Evolutionary conservation across 1,140 invertebrate species (phyloP).

Genomic region (Drosophila pandora): DNA sequence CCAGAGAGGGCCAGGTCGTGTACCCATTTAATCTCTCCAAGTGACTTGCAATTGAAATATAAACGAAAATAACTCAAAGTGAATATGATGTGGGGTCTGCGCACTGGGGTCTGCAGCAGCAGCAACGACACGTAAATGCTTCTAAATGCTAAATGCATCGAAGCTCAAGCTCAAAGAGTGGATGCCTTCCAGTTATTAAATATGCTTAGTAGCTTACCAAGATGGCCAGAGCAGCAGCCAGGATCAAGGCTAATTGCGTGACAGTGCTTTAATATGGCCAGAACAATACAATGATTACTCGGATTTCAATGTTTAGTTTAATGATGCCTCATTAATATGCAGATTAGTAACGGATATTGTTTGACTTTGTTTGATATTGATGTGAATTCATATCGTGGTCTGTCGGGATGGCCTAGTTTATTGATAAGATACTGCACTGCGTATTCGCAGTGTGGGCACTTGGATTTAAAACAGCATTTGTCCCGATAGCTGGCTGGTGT

Average conservation of each 20-base stretch:
- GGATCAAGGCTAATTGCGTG: constrained; percentile 18
- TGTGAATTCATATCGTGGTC: background rate
- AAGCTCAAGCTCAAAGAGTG: constrained; percentile 17
- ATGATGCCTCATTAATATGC: constrained; percentile 23
- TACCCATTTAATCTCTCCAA: constrained; percentile 76
- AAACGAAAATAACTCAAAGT: constrained; percentile 78
- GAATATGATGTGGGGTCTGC: constrained; percentile 65
- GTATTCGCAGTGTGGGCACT: constrained; percentile 22
- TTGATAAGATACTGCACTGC: background rate
- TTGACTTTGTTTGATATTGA: constrained; percentile 12
- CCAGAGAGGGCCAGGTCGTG: constrained; percentile 1
- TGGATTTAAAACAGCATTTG: constrained; percentile 14
- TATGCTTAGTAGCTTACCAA: constrained; percentile 22
- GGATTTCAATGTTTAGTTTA: constrained; percentile 24
- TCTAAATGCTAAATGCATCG: constrained; percentile 40
- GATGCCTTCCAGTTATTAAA: constrained; percentile 26
- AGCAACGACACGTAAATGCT: constrained; percentile 45
- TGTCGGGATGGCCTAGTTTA: background rate
- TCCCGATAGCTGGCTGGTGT: constrained; percentile 3
- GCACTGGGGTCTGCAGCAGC: no score
- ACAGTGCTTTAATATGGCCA: constrained; percentile 10
- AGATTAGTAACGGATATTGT: constrained; percentile 21
- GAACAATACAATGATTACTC: constrained; percentile 13
- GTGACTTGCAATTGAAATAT: constrained; percentile 76
- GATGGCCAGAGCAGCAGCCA: background rate